Conservation (phyloP, 2,113 vertebrate genomes). For the Cheilinus undulatus region DNA sequence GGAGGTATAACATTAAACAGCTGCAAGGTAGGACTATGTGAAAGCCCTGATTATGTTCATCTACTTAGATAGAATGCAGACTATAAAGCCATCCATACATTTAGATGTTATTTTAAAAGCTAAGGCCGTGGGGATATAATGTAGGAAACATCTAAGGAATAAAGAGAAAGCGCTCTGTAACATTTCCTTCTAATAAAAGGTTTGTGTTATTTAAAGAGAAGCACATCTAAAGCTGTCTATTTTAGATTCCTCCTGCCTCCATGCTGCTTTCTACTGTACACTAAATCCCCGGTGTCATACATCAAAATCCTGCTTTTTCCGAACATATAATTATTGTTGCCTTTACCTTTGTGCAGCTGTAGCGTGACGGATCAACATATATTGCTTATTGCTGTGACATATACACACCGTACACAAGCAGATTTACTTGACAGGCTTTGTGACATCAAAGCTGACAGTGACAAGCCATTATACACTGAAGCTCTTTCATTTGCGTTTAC, state of each 20-base stretch:
- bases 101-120: conserved; percentile 33
- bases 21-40: conserved; percentile 2
- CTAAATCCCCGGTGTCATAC: conserved; percentile 29
- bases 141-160: conserved; percentile 13
- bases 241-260: conserved; percentile 55
- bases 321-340: conserved; percentile 22
- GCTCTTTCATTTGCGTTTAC: conserved; percentile 77
- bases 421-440: conserved; percentile 56
- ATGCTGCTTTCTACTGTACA: conserved; percentile 33
- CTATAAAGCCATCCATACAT: conserved; percentile 18
- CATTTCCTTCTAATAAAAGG: conserved; percentile 22
- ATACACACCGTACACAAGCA: conserved; percentile 31
- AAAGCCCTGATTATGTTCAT: conserved; percentile 11
- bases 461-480: conserved; percentile 63
- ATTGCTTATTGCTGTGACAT: conserved; percentile 23
- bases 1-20: conserved; percentile 15
- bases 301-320: conserved; percentile 35
- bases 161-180: conserved; percentile 10
- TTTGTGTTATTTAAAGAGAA: conserved; percentile 54
- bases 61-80: not conserved
- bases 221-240: conserved; percentile 34
- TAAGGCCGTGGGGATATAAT: conserved; percentile 5
- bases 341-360: conserved; percentile 22
- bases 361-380: conserved; percentile 15
- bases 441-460: conserved; percentile 69